Conservation (phyloP, 2,888 invertebrate genomes). For the Amphiduros pacificus region DNA sequence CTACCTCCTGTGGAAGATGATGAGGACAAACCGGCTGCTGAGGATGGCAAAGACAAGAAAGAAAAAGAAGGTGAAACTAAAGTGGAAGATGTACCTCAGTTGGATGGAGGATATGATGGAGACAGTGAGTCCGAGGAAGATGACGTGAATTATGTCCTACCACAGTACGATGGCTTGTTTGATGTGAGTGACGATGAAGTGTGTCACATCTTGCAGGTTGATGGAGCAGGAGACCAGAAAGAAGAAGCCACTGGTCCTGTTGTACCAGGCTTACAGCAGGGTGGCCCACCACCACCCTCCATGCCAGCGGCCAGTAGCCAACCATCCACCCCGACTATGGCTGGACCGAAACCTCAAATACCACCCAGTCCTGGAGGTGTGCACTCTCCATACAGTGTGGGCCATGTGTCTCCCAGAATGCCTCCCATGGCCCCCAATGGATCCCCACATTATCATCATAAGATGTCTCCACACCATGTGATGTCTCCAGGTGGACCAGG, state of each 20-base stretch:
- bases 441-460: conserved; percentile 2
- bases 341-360: neutral
- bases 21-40: neutral
- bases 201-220: conserved; percentile 14
- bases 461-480: neutral
- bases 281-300: too few relatives aligned
- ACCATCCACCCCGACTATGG: neutral
- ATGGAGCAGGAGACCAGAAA: conserved; percentile 27
- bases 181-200: conserved; percentile 2
- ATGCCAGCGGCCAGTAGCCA: neutral
- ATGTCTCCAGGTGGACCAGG: neutral
- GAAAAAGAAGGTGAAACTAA: too few relatives aligned
- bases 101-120: neutral
- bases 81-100: neutral
- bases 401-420: conserved; percentile 20
- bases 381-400: conserved; percentile 4
- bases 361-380: neutral
- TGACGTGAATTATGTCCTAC: neutral
- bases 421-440: neutral
- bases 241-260: conserved; percentile 3
- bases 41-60: too few relatives aligned
- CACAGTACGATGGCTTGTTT: neutral
- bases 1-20: neutral
- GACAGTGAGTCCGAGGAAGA: neutral
- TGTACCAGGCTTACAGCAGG: neutral